Evolutionary conservation across 2,888 invertebrate genomes (phyloP).

Genomic region (Patella depressa): DNA sequence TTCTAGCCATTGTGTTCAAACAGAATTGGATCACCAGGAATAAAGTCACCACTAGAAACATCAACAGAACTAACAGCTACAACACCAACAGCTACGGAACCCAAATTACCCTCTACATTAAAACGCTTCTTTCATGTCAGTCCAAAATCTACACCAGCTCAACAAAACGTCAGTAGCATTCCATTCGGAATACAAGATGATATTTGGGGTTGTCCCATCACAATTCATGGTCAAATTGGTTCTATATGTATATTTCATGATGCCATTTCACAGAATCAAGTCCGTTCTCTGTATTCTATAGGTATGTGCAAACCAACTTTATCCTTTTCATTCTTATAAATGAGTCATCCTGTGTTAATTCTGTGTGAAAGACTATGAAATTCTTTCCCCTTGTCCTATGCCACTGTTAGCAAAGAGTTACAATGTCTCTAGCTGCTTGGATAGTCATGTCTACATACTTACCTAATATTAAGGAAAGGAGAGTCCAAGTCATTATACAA

Average conservation of each 20-base stretch:
- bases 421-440: no score
- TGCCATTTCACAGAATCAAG: conserved; percentile 67
- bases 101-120: conserved; percentile 46
- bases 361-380: no score
- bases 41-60: conserved; percentile 25
- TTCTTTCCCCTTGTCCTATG: no score
- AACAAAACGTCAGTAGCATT: conserved; percentile 75
- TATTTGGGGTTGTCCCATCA: conserved; percentile 74
- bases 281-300: conserved; percentile 67
- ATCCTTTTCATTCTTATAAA: no score
- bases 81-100: conserved; percentile 29
- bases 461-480: no score
- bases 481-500: no score
- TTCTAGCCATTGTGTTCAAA: conserved; percentile 41
- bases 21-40: conserved; percentile 50
- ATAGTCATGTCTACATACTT: no score
- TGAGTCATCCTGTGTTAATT: no score
- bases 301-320: conserved; percentile 53
- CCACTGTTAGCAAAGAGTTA: no score
- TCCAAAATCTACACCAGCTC: conserved; percentile 64
- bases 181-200: conserved; percentile 75
- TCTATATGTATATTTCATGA: conserved; percentile 74
- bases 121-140: conserved; percentile 44
- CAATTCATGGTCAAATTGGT: conserved; percentile 75
- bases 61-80: conserved; percentile 25